Evolutionary conservation across 2,797 vertebrate species (phyloP), one percentile per base, ranked within the genome.

Genomic region (Acanthurus tractus): DNA sequence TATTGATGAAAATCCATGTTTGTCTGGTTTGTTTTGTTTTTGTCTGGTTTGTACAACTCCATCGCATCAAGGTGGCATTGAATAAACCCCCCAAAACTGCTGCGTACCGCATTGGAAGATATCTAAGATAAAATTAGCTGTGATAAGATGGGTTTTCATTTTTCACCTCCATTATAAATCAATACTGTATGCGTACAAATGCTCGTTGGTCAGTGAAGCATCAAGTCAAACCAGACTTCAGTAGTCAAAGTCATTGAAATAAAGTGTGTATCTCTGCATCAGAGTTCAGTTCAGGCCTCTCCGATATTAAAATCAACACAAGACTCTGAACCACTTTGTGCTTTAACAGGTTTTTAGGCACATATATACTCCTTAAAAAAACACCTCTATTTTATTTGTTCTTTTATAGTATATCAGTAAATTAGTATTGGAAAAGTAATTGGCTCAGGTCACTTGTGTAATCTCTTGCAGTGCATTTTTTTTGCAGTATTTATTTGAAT

Each of bases 1-100:
- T 58, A 67, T 82, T 56, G 58, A 55, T 79, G 73, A 76, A 80
- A 83, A 85, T 78, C 78, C 63, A 34, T 59, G 57, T 79, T 66
- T 70, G 54, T 74, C 23, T 70, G 63, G 18, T 74, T 65, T 72
- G 45, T 70, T 73, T 70, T 61, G 54, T 65, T 42, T 62, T 70
- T 76, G 48, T 66, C 34, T 70, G 48, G 40, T 73, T 13, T 22
- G 6, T 66, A 45, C 52, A 65, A 17, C 48, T 56, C 40, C 5
- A n/a, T 38, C 63, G 40, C 49, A 23, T 63, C 34, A 55, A 49
- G 34, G 46, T 9, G 10, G 2, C 14, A 22, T 12, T 13, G 14
- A 50, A 38, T 29, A 50, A 13, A 42, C 22, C 3, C 17, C 2
- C 52, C 20, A n/a, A 45, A 40, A 38, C 0, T 46, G 1, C n/a